These are phyloP conservation scores for Watsonalla binaria DNA, from an alignment of 2,888 invertebrate species.

Conservation along the genomic window DNA sequence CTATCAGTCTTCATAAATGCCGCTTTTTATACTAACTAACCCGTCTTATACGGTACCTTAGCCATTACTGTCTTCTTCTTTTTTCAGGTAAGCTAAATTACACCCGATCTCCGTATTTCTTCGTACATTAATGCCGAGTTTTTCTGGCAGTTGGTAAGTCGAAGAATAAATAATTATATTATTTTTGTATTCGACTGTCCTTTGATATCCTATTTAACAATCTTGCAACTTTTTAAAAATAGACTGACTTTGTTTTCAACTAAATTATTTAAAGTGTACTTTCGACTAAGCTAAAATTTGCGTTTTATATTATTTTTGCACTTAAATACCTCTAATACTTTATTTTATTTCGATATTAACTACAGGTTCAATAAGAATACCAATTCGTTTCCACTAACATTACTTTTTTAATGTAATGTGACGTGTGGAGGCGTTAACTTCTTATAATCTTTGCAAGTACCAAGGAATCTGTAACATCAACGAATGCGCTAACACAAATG, in stretches of 20 bases:
- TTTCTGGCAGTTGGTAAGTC: slow-evolving; percentile 5
- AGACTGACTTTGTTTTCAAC: background rate
- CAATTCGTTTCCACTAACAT: background rate
- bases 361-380: background rate
- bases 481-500: slow-evolving; percentile 14
- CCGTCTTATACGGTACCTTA: slow-evolving; percentile 26
- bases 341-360: background rate
- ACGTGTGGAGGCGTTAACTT: background rate
- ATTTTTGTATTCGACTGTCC: background rate
- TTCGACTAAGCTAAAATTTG: background rate
- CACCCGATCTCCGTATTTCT: slow-evolving; percentile 12
- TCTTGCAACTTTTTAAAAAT: no score
- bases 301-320: background rate
- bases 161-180: background rate
- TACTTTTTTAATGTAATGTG: background rate
- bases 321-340: background rate
- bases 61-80: slow-evolving; percentile 32
- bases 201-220: no score
- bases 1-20: slow-evolving; percentile 25
- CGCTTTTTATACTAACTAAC: slow-evolving; percentile 24
- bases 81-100: slow-evolving; percentile 47
- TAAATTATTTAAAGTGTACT: background rate
- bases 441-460: background rate
- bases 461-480: background rate
- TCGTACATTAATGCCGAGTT: slow-evolving; percentile 14